Evolutionary conservation across 2,888 invertebrate genomes (phyloP).

Genomic region (Xylota segnis): DNA sequence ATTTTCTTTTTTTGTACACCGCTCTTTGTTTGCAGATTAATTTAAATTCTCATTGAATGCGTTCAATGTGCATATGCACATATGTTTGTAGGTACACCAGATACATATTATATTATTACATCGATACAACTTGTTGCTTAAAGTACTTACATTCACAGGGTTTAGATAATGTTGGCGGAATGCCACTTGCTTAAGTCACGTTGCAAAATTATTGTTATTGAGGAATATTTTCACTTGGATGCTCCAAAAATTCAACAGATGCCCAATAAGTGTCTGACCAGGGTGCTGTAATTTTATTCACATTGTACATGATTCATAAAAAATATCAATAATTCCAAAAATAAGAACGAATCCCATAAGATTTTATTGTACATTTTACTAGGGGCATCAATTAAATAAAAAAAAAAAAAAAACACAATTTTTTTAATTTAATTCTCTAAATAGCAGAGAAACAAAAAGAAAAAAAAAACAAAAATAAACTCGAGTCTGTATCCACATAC

Average conservation of each 20-base stretch:
- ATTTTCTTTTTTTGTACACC: no score
- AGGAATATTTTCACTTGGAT: neutral
- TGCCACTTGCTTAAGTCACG: neutral
- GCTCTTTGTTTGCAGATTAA: neutral
- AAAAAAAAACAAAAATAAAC: neutral
- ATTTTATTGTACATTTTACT: neutral
- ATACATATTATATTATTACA: neutral
- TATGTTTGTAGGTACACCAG: no score
- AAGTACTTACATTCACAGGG: neutral
- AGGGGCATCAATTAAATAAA: neutral
- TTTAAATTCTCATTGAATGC: slow-evolving; percentile 1
- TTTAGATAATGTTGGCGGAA: neutral
- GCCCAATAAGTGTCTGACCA: neutral
- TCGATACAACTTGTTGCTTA: neutral
- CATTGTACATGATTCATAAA: neutral
- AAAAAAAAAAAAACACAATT: no score
- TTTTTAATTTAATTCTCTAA: neutral
- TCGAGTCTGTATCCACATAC: neutral
- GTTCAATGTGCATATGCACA: neutral
- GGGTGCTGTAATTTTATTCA: neutral
- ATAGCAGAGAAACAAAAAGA: neutral
- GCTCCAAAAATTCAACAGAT: neutral
- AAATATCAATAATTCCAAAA: neutral
- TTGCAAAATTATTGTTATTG: neutral
- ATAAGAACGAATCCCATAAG: neutral